phyloP scores from a whole-genome alignment of 2,113 vertebrate genomes.

The Melierax canorus region DNA sequence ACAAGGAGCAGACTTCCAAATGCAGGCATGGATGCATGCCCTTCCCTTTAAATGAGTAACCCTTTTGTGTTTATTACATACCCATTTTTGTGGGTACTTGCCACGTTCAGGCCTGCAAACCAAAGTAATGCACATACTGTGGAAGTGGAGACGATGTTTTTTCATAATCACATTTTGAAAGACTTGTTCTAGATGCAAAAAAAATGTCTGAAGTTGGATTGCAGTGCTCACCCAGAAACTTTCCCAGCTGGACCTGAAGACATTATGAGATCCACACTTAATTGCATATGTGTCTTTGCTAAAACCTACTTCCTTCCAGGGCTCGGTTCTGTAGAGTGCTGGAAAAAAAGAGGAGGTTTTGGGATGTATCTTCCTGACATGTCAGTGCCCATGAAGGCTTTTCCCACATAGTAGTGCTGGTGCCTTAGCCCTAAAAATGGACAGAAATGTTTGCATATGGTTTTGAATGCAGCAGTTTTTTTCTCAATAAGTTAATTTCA shows the following conservation, averaged over 20 bases:
- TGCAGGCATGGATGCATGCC: background rate
- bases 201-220: background rate
- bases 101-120: background rate
- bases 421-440: conserved; percentile 34
- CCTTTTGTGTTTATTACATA: background rate
- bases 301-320: background rate
- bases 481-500: background rate
- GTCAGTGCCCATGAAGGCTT: background rate
- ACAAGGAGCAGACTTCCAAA: background rate
- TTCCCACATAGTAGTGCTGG: background rate
- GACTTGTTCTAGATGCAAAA: background rate
- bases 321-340: background rate
- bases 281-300: background rate
- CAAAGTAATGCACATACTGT: rapidly evolving
- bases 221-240: background rate
- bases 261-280: background rate
- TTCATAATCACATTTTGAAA: background rate
- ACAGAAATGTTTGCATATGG: background rate
- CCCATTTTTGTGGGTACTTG: background rate
- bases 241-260: background rate
- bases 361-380: background rate
- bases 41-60: background rate
- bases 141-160: background rate
- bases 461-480: background rate
- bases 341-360: background rate